Evolutionary conservation across 2,797 vertebrate genomes (phyloP).

Genomic region (Emys orbicularis): DNA sequence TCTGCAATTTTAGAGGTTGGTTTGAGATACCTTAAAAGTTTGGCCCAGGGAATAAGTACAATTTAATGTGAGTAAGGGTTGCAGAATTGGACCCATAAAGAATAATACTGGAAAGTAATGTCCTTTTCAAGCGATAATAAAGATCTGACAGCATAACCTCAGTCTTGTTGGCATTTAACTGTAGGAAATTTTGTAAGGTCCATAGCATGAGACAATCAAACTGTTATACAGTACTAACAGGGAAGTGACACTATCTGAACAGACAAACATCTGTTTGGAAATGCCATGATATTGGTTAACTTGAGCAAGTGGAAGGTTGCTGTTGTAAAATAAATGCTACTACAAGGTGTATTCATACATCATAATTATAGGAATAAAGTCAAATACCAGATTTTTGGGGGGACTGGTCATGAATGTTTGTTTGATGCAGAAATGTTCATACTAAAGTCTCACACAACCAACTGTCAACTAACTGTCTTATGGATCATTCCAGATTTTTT

Average conservation of each 20-base stretch:
- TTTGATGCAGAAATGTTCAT: neutral
- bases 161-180: conserved; percentile 10
- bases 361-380: fast-evolving
- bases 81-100: neutral
- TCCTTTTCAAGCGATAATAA: conserved; percentile 1
- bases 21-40: conserved; percentile 15
- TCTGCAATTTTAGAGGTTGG: neutral
- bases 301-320: neutral
- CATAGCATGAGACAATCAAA: conserved; percentile 39
- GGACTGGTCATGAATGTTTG: neutral
- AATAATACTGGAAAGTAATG: neutral
- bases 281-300: neutral
- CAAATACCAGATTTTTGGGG: neutral
- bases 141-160: fast-evolving
- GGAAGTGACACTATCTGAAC: conserved; percentile 49
- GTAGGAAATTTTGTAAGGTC: neutral
- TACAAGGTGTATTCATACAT: neutral
- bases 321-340: conserved; percentile 9
- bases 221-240: conserved; percentile 23
- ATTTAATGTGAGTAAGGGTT: neutral
- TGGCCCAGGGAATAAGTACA: neutral
- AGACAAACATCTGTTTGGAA: conserved; percentile 8
- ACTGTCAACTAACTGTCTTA: neutral
- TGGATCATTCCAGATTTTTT: conserved; percentile 1
- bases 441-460: neutral